Base-by-base conservation (phyloP, 92 coral and sea anemone species). In the Zoanthus solanderi region DNA sequence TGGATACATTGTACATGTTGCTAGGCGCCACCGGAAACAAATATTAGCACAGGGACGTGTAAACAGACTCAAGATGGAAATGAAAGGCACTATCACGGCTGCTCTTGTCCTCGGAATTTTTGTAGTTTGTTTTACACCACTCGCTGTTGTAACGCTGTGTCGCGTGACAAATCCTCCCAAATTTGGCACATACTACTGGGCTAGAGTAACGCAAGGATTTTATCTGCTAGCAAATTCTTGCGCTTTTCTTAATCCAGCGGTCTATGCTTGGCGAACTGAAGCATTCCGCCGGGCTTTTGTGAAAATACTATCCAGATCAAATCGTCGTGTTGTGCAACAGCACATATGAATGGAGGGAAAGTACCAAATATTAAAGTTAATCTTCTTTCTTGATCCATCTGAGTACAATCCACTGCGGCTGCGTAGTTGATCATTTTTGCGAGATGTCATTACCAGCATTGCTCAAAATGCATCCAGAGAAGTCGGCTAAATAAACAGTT, bases 251-350 rank as follows among this genome's bases (percentile, higher is more conserved):
- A 78, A 78, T 34, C 83, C 83, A 54, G 45, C 42, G 10, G 46
- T 78, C 28, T 78, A 78, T n/a, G 71, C 83, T 58, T 58, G 71
- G 83, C 68, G 83, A 78, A 78, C 71, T 23, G 83, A 31, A 78
- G 52, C 67, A 17, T 78, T 78, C 29, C 68, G 83, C 13, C 57
- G 32, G 6, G 83, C 83, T 7, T 58, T 78, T 58, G 45, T 14
- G 0, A 78, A 78, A 61, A 78, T 78, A 16, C 83, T 78, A 9
- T 58, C 53, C 50, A 78, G 50, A 61, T 23, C 81, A 76, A 29
- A 11, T 16, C 23, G 52, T 14, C n/a, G 14, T 29, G n/a, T 53
- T 13, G 8, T 15, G 9, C 48, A 37, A 11, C 76, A 30, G 50
- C 45, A 34, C 42, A 34, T 34, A 34, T 34, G 42, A 34, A 34